Base-by-base conservation (phyloP, 2,113 vertebrate species). In the Hemichromis elongatus region DNA sequence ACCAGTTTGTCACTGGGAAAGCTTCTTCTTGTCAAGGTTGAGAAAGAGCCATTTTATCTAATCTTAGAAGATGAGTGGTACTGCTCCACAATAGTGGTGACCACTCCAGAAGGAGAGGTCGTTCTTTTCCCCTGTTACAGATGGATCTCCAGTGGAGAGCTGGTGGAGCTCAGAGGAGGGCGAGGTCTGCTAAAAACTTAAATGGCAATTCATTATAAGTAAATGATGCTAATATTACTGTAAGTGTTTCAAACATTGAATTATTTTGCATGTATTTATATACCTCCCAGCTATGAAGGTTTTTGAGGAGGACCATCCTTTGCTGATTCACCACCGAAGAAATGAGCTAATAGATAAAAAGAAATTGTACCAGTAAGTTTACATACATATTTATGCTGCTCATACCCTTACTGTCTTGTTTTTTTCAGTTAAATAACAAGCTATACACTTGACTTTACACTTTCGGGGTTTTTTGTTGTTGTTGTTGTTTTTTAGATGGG, bases 1-100 rank as follows among this genome's bases (percentile, higher is more conserved):
- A 90, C 82, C 18, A 35, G 13, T 4, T 66, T 6, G 0, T 75
- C 93, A 7, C 88, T 96, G 61, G 95, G 95, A 6, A 88, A 87
- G 11, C 84, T 95, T 66, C 82, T 94, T 37, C 88, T 96, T 42
- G 6, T 96, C 56, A 91, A 88, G 19, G 66, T 96, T 66, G 93
- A 96, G 70, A 96, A 96, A 80, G 88, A 94, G 35, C 68, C 88
- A 1, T 79, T 56, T 18, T 52, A 90, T 2, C 0, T 55, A 47
- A 26, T 92, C 24, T 55, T 47, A 4, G 94, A 96, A 26, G 83
- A 96, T 28, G 90, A 95, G 78, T 96, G 95, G 96, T 96, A 92
- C 89, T 95, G 95, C 87, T 90, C 91, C 35, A 91, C 88, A 83
- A 81, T 96, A 4, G 83, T 52, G 16, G 94, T 95, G 80, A 92